These are phyloP conservation scores for Agriopis leucophaearia DNA, from an alignment of 2,888 invertebrate genomes.

Conservation along the genomic window DNA sequence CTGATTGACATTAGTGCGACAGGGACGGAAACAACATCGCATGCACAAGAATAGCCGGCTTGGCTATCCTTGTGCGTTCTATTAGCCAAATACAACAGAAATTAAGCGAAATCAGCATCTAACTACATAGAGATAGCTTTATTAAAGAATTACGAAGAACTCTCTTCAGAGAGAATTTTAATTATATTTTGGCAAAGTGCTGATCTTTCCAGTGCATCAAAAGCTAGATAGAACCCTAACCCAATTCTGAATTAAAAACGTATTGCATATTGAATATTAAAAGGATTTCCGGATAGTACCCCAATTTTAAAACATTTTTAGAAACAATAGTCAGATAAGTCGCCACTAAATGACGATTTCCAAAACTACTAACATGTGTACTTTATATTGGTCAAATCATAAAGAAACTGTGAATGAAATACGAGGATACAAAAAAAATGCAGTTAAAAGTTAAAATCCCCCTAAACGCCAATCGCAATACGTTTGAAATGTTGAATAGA, in stretches of 20 bases:
- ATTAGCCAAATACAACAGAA: conserved; percentile 63
- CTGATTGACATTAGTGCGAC: too few species aligned
- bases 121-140: conserved; percentile 45
- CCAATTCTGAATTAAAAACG: conserved; percentile 45
- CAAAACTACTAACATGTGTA: background rate
- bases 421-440: background rate
- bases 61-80: conserved; percentile 35
- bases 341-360: background rate
- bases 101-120: conserved; percentile 43
- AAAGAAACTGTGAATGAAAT: background rate
- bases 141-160: conserved; percentile 43
- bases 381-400: background rate
- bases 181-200: conserved; percentile 42
- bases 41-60: too few species aligned
- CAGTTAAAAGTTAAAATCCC: conserved; percentile 56
- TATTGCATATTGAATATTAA: conserved; percentile 50
- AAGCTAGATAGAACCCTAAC: conserved; percentile 61
- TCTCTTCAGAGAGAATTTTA: conserved; percentile 37
- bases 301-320: background rate
- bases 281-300: conserved; percentile 28
- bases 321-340: background rate
- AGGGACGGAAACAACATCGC: too few species aligned
- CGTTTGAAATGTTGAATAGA: conserved; percentile 45
- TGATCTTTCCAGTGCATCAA: conserved; percentile 58
- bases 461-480: conserved; percentile 66